These are phyloP conservation scores for Miniopterus natalensis DNA, from an alignment of 2,113 vertebrate species.

Conservation along the genomic window DNA sequence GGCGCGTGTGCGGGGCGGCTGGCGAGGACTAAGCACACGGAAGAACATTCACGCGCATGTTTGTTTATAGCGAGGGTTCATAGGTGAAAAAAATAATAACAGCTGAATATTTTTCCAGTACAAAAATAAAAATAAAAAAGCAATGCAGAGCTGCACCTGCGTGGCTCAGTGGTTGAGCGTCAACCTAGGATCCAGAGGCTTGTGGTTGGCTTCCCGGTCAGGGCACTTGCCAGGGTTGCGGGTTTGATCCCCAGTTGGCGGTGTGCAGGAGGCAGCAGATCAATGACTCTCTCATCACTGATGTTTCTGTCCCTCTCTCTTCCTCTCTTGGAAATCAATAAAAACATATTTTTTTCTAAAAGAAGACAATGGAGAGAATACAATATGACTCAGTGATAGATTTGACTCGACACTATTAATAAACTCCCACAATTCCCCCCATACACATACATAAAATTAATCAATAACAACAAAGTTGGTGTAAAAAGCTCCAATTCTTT, in stretches of 20 bases:
- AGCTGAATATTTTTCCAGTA: background rate
- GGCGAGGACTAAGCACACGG: background rate
- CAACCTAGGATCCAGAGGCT: too few species aligned
- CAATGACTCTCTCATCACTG: too few species aligned
- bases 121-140: background rate
- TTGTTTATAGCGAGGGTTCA: background rate
- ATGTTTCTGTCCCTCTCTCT: too few species aligned
- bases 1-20: background rate
- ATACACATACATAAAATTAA: background rate
- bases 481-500: too few species aligned
- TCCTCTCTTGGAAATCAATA: too few species aligned
- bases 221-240: too few species aligned
- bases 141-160: too few species aligned
- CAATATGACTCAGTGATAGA: background rate
- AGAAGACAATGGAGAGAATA: background rate
- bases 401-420: background rate
- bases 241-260: too few species aligned
- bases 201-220: too few species aligned
- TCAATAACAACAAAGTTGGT: background rate
- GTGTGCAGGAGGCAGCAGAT: too few species aligned
- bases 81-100: background rate
- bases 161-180: too few species aligned
- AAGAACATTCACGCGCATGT: background rate
- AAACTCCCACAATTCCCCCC: background rate
- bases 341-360: too few species aligned